phyloP scores from a whole-genome alignment of 2,888 invertebrate genomes.

The Mesopsocus fuscifrons region DNA sequence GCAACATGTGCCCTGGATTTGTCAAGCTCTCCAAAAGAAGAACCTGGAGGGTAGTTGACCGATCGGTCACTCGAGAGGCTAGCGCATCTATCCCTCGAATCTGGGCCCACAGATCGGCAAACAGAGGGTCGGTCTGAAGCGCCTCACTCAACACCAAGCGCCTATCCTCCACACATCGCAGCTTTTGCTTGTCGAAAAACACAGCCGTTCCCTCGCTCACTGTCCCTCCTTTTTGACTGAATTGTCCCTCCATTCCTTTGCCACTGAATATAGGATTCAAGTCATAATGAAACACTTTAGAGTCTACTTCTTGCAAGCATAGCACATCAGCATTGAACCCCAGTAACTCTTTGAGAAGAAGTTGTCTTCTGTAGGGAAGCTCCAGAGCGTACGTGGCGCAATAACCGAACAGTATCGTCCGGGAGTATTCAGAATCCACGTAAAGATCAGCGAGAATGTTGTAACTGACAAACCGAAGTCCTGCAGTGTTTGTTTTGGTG shows the following conservation, averaged over 20 bases:
- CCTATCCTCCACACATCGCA: slow-evolving; percentile 30
- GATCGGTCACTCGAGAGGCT: slow-evolving; percentile 35
- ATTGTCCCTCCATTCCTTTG: slow-evolving; percentile 37
- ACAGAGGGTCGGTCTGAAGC: slow-evolving; percentile 30
- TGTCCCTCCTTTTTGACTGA: slow-evolving; percentile 49
- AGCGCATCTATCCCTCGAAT: slow-evolving; percentile 37
- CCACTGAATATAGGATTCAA: slow-evolving; percentile 37
- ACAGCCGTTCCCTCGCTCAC: slow-evolving; percentile 65
- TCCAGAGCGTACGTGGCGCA: slow-evolving; percentile 65
- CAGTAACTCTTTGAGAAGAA: slow-evolving; percentile 62
- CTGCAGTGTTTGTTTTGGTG: slow-evolving; percentile 31
- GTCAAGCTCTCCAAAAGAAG: slow-evolving; percentile 36
- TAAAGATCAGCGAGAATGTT: slow-evolving; percentile 86
- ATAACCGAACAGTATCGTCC: slow-evolving; percentile 56
- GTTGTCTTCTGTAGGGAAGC: slow-evolving; percentile 71
- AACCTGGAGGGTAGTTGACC: slow-evolving; percentile 46
- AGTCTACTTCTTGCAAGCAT: slow-evolving; percentile 87
- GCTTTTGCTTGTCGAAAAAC: slow-evolving; percentile 51
- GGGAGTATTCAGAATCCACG: slow-evolving; percentile 63
- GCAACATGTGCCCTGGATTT: slow-evolving; percentile 34
- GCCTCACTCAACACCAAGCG: slow-evolving; percentile 37
- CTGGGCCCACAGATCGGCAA: slow-evolving; percentile 37
- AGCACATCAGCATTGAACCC: slow-evolving; percentile 83
- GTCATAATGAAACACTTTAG: slow-evolving; percentile 49
- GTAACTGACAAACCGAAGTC: slow-evolving; percentile 69